Evolutionary conservation across 2,888 invertebrate species (phyloP), one percentile per base, ranked within the genome.

Genomic region (Vannuccia rotundouncinata): DNA sequence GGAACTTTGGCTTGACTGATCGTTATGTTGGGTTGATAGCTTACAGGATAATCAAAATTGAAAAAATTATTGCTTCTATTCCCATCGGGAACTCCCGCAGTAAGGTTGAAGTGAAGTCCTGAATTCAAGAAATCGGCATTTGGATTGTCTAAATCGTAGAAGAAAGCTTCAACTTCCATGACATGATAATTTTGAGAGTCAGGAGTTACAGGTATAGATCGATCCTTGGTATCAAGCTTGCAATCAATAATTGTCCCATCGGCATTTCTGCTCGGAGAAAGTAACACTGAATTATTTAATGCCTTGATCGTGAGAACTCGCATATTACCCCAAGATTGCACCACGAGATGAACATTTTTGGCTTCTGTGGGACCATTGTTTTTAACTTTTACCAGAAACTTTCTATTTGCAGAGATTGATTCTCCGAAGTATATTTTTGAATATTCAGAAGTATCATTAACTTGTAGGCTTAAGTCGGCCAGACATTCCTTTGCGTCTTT

Each of bases 321-420:
- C 66, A 66, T 66, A 22, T 66, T 66, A 2, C 66, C 66, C 66
- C 66, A 22, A n/a, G 66, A n/a, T 22, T 66, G 10, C 66, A 66
- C 66, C 2, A 66, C 25, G 10, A 66, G 66, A 22, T 66, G 66
- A 22, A 66, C 66, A 22, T 66, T 66, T 22, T 66, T 66, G 10
- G 66, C 66, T 27, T 66, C 66, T 5, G 66, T 66, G 22, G 66
- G 66, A 22, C 66, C 66, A 66, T 66, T 66, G 25, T 66, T 66
- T 22, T 5, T 22, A 5, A 66, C 66, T 5, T 17, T 66, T n/a
- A 66, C 25, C 5, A 66, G 5, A 22, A 66, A 66, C 25, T 27
- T 17, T 5, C 66, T 17, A 5, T 22, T 5, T n/a, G 66, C 25
- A n/a, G 66, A 66, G 2, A 2, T 22, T 27, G 66, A 27, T 22